Conservation (phyloP, 2,888 invertebrate species). For the Meiosimyza decipiens region DNA sequence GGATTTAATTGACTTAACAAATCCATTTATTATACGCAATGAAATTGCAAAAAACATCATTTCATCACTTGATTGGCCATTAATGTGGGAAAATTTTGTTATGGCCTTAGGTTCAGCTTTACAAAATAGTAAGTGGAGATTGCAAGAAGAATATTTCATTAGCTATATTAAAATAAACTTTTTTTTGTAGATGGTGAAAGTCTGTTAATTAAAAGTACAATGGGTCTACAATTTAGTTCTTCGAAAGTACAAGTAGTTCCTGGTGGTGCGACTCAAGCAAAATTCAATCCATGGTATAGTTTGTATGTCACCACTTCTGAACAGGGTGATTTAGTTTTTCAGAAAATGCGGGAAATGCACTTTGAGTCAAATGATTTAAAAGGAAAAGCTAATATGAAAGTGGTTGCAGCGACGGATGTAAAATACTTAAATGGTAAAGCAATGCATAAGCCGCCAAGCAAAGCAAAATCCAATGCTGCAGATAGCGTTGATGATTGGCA, state of each 20-base stretch:
- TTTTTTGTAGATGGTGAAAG: conserved; percentile 39
- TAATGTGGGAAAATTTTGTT: conserved; percentile 57
- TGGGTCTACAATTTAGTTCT: conserved; percentile 43
- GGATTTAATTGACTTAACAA: conserved; percentile 54
- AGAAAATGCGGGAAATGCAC: conserved; percentile 49
- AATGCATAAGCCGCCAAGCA: neutral
- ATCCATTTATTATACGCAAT: conserved; percentile 49
- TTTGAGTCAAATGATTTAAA: conserved; percentile 42
- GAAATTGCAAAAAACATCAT: conserved; percentile 50
- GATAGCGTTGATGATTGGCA: conserved; percentile 21
- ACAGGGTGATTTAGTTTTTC: conserved; percentile 58
- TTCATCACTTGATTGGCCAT: conserved; percentile 56
- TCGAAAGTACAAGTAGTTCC: conserved; percentile 11
- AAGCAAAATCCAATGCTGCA: neutral
- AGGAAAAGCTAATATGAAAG: conserved; percentile 3
- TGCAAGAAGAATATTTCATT: neutral
- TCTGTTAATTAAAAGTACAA: conserved; percentile 46
- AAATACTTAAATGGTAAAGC: conserved; percentile 45
- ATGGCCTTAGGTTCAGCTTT: conserved; percentile 50
- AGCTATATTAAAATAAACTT: neutral
- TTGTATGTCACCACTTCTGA: conserved; percentile 49
- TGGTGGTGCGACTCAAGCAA: conserved; percentile 48
- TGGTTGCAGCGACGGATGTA: conserved; percentile 48
- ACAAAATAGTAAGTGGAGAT: conserved; percentile 50
- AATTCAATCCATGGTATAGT: conserved; percentile 53